These are phyloP conservation scores for Meliscaeva auricollis DNA, from an alignment of 2,888 invertebrate species.

Conservation along the genomic window DNA sequence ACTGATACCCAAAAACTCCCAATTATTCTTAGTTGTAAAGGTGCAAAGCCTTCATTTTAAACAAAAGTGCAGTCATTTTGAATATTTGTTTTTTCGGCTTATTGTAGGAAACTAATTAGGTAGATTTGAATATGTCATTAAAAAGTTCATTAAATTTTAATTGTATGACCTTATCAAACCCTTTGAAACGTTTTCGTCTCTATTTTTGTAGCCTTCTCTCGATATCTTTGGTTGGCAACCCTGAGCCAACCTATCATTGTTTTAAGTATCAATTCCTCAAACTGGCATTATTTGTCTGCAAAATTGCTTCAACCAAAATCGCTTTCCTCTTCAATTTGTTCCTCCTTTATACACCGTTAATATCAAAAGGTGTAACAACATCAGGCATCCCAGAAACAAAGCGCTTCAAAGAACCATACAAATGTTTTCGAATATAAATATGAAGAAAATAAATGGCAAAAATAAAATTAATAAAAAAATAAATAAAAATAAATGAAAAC, in stretches of 20 bases:
- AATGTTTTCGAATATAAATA: conserved; percentile 60
- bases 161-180: too few relatives aligned
- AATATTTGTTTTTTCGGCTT: too few relatives aligned
- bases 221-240: conserved; percentile 58
- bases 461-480: neutral
- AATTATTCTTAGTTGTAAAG: too few relatives aligned
- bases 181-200: too few relatives aligned
- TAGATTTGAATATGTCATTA: too few relatives aligned
- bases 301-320: conserved; percentile 64
- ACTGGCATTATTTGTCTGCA: conserved; percentile 74
- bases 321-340: conserved; percentile 44
- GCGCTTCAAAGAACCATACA: conserved; percentile 44
- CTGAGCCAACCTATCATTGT: conserved; percentile 43
- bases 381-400: conserved; percentile 26
- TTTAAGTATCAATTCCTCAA: conserved; percentile 69
- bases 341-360: conserved; percentile 55
- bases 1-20: too few relatives aligned
- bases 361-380: conserved; percentile 31
- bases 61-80: too few relatives aligned
- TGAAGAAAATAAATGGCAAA: conserved; percentile 3
- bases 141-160: too few relatives aligned
- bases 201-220: too few relatives aligned
- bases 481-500: conserved; percentile 7
- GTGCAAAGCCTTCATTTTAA: too few relatives aligned
- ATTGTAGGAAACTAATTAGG: too few relatives aligned